Base-by-base conservation (phyloP, 2,797 vertebrate genomes). In the Lateolabrax maculatus region DNA sequence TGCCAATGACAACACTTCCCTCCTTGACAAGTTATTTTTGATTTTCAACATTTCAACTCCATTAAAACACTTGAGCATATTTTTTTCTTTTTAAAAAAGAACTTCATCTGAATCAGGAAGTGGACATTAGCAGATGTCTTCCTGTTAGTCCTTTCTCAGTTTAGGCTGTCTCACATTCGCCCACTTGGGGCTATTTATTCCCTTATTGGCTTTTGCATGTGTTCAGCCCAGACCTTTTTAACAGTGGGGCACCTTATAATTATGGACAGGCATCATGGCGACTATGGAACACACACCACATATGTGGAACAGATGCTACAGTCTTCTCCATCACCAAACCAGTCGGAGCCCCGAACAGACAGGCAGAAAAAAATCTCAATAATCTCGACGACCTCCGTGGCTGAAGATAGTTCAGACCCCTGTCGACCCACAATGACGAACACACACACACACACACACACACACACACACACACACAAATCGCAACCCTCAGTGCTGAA, bases 131-230 rank as follows among this genome's bases (percentile, higher is more conserved):
- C 90, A 92, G 91, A 93, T 94, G 94, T 92, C 89, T 90, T 86
- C 83, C 81, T 88, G 91, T 90, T 88, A 81, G 87, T 91, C 87
- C 89, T 93, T 90, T 93, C 90, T 90, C 90, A 91, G 91, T 90
- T 87, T 80, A 84, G 84, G 79, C 88, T 64, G 77, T 81, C 87
- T 93, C 90, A 91, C 89, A 86, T 87, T 88, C 88, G 83, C 91
- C 91, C 87, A 92, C 91, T 90, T 86, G 92, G 90, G 89, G 86
- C 91, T 91, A 89, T 90, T 93, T 91, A 90, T 92, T 89, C 91
- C 89, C 88, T 87, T 9, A 65, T 83, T 90, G 88, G 89, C 90
- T 90, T 79, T 79, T 90, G 90, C 87, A 85, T 90, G 90, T 92
- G 91, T 93, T 92, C 83, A 70, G 84, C 44, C 70, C 81, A 77